These are phyloP conservation scores for Aethina tumida DNA, from an alignment of 1,140 invertebrate genomes.

Conservation along the genomic window DNA sequence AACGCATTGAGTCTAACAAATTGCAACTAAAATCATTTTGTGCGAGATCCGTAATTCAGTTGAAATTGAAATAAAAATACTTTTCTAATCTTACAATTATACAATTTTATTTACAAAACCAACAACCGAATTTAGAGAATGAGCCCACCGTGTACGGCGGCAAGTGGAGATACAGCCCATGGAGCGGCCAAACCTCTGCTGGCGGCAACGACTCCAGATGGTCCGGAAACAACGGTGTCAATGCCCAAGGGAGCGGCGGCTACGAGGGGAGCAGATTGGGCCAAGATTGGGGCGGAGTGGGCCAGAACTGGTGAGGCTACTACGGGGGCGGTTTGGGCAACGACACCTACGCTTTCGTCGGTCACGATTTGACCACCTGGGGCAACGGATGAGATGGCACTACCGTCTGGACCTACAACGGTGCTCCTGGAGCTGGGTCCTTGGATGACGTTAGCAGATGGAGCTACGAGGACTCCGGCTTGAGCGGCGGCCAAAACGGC, in stretches of 20 bases:
- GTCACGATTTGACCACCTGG: constrained; percentile 22
- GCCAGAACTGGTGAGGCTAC: background rate
- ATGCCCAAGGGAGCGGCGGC: background rate
- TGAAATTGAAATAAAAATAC: too few species aligned
- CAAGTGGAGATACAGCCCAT: too few species aligned
- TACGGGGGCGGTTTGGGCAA: constrained; percentile 4
- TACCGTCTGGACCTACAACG: constrained; percentile 25
- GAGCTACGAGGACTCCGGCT: constrained; percentile 15
- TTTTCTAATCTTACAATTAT: too few species aligned
- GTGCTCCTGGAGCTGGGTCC: constrained; percentile 22
- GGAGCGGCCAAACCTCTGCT: constrained; percentile 12
- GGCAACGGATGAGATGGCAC: constrained; percentile 19
- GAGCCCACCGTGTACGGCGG: too few species aligned
- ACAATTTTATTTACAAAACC: too few species aligned
- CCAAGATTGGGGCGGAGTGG: constrained; percentile 1
- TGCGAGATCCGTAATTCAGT: too few species aligned
- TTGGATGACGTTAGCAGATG: constrained; percentile 21
- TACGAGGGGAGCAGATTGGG: background rate
- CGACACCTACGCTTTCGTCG: constrained; percentile 15
- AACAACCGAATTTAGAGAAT: too few species aligned
- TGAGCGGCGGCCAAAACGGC: constrained; percentile 15
- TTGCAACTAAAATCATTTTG: too few species aligned
- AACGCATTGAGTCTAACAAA: too few species aligned
- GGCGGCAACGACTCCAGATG: constrained; percentile 19
- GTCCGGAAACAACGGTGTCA: constrained; percentile 17